Conservation (phyloP, 1,140 invertebrate species). For the Odontomachus brunneus region DNA sequence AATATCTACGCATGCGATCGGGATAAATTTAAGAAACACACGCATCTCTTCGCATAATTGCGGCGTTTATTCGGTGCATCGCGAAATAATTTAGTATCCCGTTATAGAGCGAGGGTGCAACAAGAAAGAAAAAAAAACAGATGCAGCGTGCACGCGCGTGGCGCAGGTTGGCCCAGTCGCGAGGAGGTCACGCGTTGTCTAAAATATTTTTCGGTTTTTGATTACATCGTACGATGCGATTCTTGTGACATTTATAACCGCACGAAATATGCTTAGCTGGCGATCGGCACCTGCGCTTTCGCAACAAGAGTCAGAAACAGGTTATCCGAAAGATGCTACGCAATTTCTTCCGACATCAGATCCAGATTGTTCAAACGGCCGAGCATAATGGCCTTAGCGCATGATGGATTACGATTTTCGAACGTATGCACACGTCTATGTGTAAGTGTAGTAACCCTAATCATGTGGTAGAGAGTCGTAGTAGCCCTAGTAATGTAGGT, state of each 20-base stretch:
- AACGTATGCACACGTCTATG: no score
- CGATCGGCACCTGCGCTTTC: constrained; percentile 26
- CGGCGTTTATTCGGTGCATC: no score
- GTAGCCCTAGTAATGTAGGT: no score
- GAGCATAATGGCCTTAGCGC: no score
- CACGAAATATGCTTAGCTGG: constrained; percentile 32
- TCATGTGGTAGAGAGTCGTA: no score
- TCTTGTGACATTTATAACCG: constrained; percentile 24
- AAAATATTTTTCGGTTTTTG: constrained; percentile 22
- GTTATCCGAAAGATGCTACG: constrained; percentile 19
- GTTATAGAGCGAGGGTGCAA: background rate
- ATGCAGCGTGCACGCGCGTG: background rate
- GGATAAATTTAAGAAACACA: no score
- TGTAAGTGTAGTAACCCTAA: no score
- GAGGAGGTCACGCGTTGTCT: background rate
- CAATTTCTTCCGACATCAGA: constrained; percentile 19
- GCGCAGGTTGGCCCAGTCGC: background rate
- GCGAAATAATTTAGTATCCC: background rate
- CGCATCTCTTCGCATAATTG: no score
- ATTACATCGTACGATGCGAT: constrained; percentile 15
- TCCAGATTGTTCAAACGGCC: background rate
- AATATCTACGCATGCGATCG: no score
- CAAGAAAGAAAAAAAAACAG: background rate
- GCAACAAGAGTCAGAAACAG: constrained; percentile 26
- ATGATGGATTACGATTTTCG: no score